A percentile compares a stretch with the other conserved stretches of the same genome.
Conservation (phyloP, 2,113 vertebrate genomes). For the Epinephelus fuscoguttatus region DNA sequence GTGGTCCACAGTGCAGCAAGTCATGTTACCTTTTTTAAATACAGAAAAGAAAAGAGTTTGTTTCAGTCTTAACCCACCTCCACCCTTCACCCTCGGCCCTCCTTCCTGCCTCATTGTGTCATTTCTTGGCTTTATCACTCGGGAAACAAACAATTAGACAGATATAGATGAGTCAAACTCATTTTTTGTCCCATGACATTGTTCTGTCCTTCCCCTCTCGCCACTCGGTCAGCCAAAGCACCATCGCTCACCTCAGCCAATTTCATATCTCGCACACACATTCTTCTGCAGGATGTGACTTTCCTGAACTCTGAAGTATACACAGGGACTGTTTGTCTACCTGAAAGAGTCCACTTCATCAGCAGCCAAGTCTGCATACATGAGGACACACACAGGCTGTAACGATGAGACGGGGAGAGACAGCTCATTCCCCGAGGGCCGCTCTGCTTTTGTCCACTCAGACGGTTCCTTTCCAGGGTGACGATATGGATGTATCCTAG, state of each 20-base stretch:
- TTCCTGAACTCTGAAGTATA: conserved; percentile 54
- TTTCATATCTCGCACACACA: conserved; percentile 61
- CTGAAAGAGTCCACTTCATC: conserved; percentile 43
- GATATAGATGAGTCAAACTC: conserved; percentile 51
- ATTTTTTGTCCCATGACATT: conserved; percentile 60
- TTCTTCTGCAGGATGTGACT: conserved; percentile 76
- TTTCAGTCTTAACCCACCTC: conserved; percentile 28
- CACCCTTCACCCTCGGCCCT: conserved; percentile 33
- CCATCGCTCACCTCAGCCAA: conserved; percentile 22
- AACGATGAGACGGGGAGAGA: conserved; percentile 36
- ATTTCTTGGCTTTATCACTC: conserved; percentile 51
- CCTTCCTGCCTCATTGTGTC: conserved; percentile 72
- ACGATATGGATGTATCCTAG: conserved; percentile 42
- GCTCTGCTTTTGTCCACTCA: conserved; percentile 53
- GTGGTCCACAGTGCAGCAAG: too few species aligned
- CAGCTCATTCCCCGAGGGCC: conserved; percentile 42
- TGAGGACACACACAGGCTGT: conserved; percentile 16
- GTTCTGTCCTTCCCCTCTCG: conserved; percentile 72
- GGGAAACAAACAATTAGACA: conserved; percentile 73
- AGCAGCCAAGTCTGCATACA: conserved; percentile 43
- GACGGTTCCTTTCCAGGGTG: conserved; percentile 38
- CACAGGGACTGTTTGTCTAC: conserved; percentile 53
- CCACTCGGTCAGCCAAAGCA: conserved; percentile 11
- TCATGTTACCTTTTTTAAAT: too few species aligned
- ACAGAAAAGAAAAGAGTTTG: not conserved